Base-by-base conservation (phyloP, 1,140 invertebrate species). In the Danaus melanippus region DNA sequence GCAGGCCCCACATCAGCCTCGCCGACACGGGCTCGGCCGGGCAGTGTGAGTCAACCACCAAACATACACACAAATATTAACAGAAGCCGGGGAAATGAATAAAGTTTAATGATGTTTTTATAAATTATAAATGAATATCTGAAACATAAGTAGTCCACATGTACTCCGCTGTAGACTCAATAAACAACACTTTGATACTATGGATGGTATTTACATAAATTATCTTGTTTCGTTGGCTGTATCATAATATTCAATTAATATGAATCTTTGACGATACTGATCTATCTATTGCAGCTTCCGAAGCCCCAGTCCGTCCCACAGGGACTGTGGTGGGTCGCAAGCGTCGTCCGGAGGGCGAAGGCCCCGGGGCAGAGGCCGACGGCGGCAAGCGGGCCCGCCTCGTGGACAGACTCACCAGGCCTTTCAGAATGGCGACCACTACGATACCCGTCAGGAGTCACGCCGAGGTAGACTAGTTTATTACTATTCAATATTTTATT, bases 321-420 rank as follows among this genome's bases (percentile, higher is more conserved):
- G 83, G 72, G 10, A 72, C 84, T 0, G 83, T 86, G 44, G 82
- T 87, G 39, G 83, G 85, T 0, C 76, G 85, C 64, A 87, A 87
- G 63, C 79, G 85, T 71, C 74, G 44, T 74, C 77, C 9, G 40
- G 58, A 55, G 55, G 46, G 50, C 40, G 43, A 42, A 40, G 55
- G 43, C 12, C 46, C 12, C 0, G 49, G 21, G 11, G 56, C 17
- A 2, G 50, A 46, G n/a, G 58, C 57, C 12, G 61, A 12, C 49
- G 12, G 56, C 15, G 21, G 46, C 12, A 56, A 56, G 42, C 49
- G 51, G 45, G 52, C 42, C 39, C 51, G 55, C 50, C 48, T 42
- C n/a, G 40, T 45, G n/a, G 50, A 46, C 6, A 42, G 62, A 12
- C 48, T 54, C n/a, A 46, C 62, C 5, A 10, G 53, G 10, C 60